A percentile compares a stretch with the other conserved stretches of the same genome.
Evolutionary conservation across 2,888 invertebrate genomes (phyloP).

Genomic region (Orthosia cruda): DNA sequence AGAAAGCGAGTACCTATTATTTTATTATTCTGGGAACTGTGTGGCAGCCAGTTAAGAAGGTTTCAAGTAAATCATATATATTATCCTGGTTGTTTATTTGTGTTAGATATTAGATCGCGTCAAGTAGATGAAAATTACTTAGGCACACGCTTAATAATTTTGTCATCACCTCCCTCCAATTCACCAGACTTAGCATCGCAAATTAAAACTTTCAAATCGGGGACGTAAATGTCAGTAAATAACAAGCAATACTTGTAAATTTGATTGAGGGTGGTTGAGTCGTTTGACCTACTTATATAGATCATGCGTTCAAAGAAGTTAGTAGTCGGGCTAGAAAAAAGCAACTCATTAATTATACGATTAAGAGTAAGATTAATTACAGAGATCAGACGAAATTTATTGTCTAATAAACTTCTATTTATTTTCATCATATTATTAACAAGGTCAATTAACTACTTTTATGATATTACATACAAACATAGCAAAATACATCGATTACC

Average conservation of each 20-base stretch:
- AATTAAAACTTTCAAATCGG: no score
- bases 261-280: no score
- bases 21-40: conserved; percentile 28
- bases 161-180: no score
- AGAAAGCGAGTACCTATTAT: conserved; percentile 15
- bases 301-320: no score
- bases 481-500: background rate
- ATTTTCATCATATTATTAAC: background rate
- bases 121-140: background rate
- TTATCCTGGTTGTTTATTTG: background rate
- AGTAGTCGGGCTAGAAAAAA: background rate
- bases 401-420: background rate
- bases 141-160: no score
- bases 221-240: no score
- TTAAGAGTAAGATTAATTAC: background rate
- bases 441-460: background rate
- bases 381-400: background rate
- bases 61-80: background rate
- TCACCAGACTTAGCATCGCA: no score
- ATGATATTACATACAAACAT: background rate
- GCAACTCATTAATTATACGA: background rate
- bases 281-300: no score
- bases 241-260: no score
- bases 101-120: background rate
- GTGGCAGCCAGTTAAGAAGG: background rate